Base-by-base conservation (phyloP, 2,797 vertebrate species). In the Lagorchestes hirsutus region DNA sequence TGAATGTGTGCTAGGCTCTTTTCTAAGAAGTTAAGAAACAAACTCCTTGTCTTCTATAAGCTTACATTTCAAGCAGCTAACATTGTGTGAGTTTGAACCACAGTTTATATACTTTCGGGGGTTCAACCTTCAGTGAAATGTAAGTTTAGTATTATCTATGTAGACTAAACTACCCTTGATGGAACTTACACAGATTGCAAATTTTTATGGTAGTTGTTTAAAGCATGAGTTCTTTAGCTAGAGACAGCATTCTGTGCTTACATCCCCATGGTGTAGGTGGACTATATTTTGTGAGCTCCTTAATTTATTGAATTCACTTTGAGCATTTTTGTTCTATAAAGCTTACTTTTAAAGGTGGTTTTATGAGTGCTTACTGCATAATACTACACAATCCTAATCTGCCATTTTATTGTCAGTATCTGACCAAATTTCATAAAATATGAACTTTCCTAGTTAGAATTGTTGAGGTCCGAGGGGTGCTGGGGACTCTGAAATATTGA, bases 41-140 rank as follows among this genome's bases (percentile, higher is more conserved):
- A 29, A 29, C 46, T 4, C 40, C 82, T 50, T 90, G 27, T 91
- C 57, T 90, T 90, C 94, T 92, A 92, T 87, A 40, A 82, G 18
- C 67, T 92, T 54, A 55, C 24, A 40, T 93, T 94, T 1, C 22
- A 55, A 31, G 91, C 13, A 95, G 14, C 58, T 92, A 93, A 67
- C 28, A 46, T 52, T 62, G 93, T 95, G 50, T 74, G 18, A 52
- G 82, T 74, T 54, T 93, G 54, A 95, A 58, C 92, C 22, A 90
- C 54, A 59, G n/a, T 55, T 90, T 90, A 90, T n/a, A 29, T 93
- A 90, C 59, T 94, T 95, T 91, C 94, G 74, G 55, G n/a, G 82
- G 90, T 92, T 96, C 91, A 54, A 40, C 52, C 40, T 55, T 62
- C 55, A n/a, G 55, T 92, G 54, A n/a, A 94, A 74, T 74, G 29